phyloP scores from a whole-genome alignment of 2,113 vertebrate species.

The Euleptes europaea region DNA sequence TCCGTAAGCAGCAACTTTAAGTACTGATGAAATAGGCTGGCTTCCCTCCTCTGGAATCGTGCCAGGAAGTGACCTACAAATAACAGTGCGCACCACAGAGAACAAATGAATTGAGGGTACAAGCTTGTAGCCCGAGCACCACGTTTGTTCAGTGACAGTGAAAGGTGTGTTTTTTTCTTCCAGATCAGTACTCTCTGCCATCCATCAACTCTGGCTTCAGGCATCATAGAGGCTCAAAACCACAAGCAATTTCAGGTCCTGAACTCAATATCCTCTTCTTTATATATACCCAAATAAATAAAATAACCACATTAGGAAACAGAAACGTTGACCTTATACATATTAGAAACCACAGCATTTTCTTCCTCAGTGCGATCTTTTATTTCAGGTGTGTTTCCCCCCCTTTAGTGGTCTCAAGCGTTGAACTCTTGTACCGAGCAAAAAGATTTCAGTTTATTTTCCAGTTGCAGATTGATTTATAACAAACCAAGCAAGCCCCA shows the following conservation, averaged over 20 bases:
- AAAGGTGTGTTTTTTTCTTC: neutral
- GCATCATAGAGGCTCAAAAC: slow-evolving; percentile 34
- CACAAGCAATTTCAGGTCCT: slow-evolving; percentile 38
- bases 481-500: slow-evolving; percentile 28
- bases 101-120: neutral
- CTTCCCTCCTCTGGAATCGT: neutral
- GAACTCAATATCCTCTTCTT: neutral
- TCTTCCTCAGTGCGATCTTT: neutral
- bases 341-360: slow-evolving; percentile 16
- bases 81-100: neutral
- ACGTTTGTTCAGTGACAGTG: neutral
- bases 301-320: slow-evolving; percentile 41
- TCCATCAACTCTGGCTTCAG: slow-evolving; percentile 29
- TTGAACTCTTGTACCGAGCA: slow-evolving; percentile 2
- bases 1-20: neutral
- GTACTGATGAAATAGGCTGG: neutral
- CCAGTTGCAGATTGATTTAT: slow-evolving; percentile 12
- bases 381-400: neutral
- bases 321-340: slow-evolving; percentile 20
- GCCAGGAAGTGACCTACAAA: neutral
- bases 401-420: neutral
- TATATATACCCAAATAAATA: slow-evolving; percentile 11
- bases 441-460: slow-evolving; percentile 22
- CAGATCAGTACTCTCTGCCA: slow-evolving; percentile 9
- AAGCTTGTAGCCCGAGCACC: neutral